Percentiles rank a stretch among this genome's conserved stretches.
phyloP scores from a whole-genome alignment of 2,888 invertebrate genomes.

The Polylopha cassiicola region DNA sequence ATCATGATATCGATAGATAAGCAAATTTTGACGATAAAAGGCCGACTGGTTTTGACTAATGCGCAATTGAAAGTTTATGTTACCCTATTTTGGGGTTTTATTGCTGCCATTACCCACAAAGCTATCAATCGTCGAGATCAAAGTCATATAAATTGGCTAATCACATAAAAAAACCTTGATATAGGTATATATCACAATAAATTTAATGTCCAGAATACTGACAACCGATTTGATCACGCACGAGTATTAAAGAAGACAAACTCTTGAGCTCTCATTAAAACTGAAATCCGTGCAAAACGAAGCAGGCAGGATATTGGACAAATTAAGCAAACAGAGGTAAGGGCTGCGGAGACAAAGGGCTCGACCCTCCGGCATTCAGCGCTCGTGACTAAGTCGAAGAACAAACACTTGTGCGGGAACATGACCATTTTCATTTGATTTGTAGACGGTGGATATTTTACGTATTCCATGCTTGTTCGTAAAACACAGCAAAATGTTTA shows the following conservation, averaged over 20 bases:
- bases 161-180: neutral
- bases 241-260: too few species aligned
- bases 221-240: too few species aligned
- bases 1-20: too few species aligned
- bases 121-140: constrained; percentile 4
- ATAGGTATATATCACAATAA: too few species aligned
- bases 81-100: too few species aligned
- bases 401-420: constrained; percentile 57
- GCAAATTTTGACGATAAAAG: too few species aligned
- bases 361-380: constrained; percentile 43
- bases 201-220: too few species aligned
- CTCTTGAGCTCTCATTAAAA: too few species aligned
- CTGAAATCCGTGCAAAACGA: constrained; percentile 14
- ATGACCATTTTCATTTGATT: constrained; percentile 38
- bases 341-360: constrained; percentile 46
- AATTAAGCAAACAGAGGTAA: constrained; percentile 54
- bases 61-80: too few species aligned
- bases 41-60: too few species aligned
- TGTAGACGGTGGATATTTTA: constrained; percentile 29
- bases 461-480: constrained; percentile 22
- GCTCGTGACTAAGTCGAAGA: constrained; percentile 52
- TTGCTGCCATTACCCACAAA: too few species aligned
- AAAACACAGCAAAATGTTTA: constrained; percentile 21
- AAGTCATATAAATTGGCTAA: too few species aligned
- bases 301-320: constrained; percentile 48